Conservation (phyloP, 2,797 vertebrate species). For the Hyperoplus immaculatus region DNA sequence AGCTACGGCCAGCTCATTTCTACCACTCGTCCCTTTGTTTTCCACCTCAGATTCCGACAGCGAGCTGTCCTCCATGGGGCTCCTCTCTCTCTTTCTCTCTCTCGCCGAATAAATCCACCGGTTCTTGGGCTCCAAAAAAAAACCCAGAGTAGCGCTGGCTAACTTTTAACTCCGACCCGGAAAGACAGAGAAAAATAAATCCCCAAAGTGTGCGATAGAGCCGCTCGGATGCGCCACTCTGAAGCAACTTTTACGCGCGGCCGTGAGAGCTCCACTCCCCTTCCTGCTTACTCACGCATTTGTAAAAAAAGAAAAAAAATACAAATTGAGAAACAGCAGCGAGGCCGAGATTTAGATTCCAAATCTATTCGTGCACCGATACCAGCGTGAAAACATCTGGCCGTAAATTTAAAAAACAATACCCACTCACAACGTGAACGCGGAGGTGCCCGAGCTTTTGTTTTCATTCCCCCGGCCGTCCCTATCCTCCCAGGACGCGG, state of each 20-base stretch:
- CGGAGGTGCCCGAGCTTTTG: slow-evolving; percentile 47
- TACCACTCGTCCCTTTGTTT: slow-evolving; percentile 83
- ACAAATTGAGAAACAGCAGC: slow-evolving; percentile 34
- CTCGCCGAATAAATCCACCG: slow-evolving; percentile 69
- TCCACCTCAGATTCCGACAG: slow-evolving; percentile 80
- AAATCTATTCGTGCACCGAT: slow-evolving; percentile 1
- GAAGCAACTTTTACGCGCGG: slow-evolving; percentile 67
- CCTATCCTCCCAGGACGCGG: slow-evolving; percentile 61
- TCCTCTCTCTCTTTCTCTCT: slow-evolving; percentile 28
- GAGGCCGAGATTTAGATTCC: slow-evolving; percentile 23
- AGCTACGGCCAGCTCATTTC: slow-evolving; percentile 77
- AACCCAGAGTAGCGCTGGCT: slow-evolving; percentile 49
- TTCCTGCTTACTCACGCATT: slow-evolving; percentile 54
- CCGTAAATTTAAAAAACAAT: slow-evolving; percentile 18
- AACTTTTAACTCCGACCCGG: slow-evolving; percentile 59
- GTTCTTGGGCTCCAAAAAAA: slow-evolving; percentile 47
- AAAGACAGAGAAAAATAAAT: slow-evolving; percentile 49
- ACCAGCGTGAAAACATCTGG: neutral
- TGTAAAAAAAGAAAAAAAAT: slow-evolving; percentile 5
- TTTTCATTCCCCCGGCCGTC: slow-evolving; percentile 63
- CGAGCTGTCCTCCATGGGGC: slow-evolving; percentile 76
- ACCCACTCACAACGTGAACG: slow-evolving; percentile 17
- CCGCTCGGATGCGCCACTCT: slow-evolving; percentile 51
- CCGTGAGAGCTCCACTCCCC: slow-evolving; percentile 47
- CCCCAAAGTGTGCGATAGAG: slow-evolving; percentile 32